Base-by-base conservation (phyloP, 2,888 invertebrate genomes). In the Dasypolia templi region DNA sequence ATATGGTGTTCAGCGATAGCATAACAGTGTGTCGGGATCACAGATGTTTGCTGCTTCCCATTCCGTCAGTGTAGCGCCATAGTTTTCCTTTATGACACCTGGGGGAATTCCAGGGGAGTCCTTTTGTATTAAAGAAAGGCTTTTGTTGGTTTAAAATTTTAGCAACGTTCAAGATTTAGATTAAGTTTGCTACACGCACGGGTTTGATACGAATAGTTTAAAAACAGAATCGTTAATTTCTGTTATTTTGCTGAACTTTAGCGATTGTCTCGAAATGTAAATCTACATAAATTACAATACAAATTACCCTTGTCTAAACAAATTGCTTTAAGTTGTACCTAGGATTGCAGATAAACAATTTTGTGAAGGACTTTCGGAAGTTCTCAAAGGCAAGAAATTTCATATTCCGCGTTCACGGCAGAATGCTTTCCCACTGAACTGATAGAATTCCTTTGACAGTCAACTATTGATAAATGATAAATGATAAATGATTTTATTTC, bases 371-470 rank as follows among this genome's bases (percentile, higher is more conserved):
- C 75, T 75, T 74, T 72, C 22, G 61, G 49, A 75, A 82, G 65
- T 79, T 83, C 65, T 71, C 72, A 84, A 80, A 83, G 83, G 72
- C 71, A 77, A 75, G 83, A 83, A 86, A 86, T 86, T 86, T 86
- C 83, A 86, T 86, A 86, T 78, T 71, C 72, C 62, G 70, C 79
- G 35, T 77, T 80, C 75, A 84, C 69, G 66, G 74, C 72, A 55
- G 77, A 79, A 85, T 77, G 71, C 79, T 80, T 73, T 72, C 49
- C 62, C 75, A 75, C 71, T 72, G 77, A 82, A 75, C 85, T 82
- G 77, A 77, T 81, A 82, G 78, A 81, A 84, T 84, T 81, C 81
- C 79, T 81, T 75, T 81, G 65, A 79, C 58, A 59, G 73, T 62
- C 71, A 70, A 75, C 72, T 71, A 78, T 79, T 79, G 72, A 72